phyloP scores from a whole-genome alignment of 1,140 invertebrate genomes.

The Theocolax elegans region DNA sequence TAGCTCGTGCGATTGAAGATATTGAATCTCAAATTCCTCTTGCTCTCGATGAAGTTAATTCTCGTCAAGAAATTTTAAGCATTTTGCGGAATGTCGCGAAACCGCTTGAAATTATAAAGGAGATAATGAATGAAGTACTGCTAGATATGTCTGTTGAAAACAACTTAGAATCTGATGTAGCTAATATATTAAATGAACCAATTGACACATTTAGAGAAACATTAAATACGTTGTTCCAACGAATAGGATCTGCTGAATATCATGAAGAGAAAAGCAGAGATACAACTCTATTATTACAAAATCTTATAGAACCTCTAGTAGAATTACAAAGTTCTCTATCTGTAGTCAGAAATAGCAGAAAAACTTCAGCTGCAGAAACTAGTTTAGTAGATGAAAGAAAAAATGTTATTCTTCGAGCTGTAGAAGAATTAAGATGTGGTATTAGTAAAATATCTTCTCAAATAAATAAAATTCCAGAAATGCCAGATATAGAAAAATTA shows the following conservation, averaged over 20 bases:
- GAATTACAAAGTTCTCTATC: conserved; percentile 55
- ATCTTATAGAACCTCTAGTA: conserved; percentile 51
- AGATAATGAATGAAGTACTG: conserved; percentile 48
- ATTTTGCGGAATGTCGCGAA: conserved; percentile 49
- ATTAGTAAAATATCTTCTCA: conserved; percentile 28
- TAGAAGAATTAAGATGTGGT: conserved; percentile 47
- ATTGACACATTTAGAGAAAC: conserved; percentile 42
- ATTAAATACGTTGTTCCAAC: conserved; percentile 34
- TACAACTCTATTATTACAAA: conserved; percentile 41
- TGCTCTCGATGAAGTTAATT: conserved; percentile 47
- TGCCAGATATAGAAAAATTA: not conserved
- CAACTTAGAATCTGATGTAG: conserved; percentile 54
- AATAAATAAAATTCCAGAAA: conserved; percentile 2
- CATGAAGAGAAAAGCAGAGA: conserved; percentile 31
- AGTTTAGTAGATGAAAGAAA: conserved; percentile 50
- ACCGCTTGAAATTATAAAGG: conserved; percentile 49
- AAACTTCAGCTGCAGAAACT: conserved; percentile 46
- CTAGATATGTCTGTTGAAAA: conserved; percentile 43
- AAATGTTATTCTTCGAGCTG: conserved; percentile 52
- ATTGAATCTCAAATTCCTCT: conserved; percentile 49
- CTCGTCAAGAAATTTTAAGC: conserved; percentile 47
- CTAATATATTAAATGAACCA: conserved; percentile 47
- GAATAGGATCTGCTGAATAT: conserved; percentile 24
- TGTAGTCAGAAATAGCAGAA: conserved; percentile 51
- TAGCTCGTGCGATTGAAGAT: conserved; percentile 44